A percentile compares a stretch with the other conserved stretches of the same genome.
Conservation (phyloP, 2,888 invertebrate genomes). For the Oasisia sp. region DNA sequence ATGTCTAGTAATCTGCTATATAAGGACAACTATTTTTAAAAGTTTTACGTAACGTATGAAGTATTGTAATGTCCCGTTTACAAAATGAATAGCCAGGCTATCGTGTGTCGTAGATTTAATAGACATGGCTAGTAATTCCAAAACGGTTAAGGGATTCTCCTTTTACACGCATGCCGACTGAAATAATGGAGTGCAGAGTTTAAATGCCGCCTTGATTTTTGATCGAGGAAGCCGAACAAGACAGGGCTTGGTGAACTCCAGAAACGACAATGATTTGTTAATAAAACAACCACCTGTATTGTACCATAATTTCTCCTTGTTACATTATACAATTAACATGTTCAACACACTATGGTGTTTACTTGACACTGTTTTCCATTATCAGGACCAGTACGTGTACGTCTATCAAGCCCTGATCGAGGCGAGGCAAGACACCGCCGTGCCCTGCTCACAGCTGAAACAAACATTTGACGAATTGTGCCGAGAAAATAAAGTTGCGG, state of each 20-base stretch:
- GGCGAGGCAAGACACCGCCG: background rate
- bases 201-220: background rate
- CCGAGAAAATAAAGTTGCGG: background rate
- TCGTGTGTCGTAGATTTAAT: too few relatives aligned
- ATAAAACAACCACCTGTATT: background rate
- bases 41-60: too few relatives aligned
- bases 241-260: background rate
- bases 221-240: background rate
- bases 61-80: too few relatives aligned
- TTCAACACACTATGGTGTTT: background rate
- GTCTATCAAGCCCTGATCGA: background rate
- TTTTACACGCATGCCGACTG: too few relatives aligned
- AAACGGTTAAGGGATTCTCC: too few relatives aligned
- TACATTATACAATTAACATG: background rate
- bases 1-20: too few relatives aligned
- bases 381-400: background rate
- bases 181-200: background rate
- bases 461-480: background rate
- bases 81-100: too few relatives aligned
- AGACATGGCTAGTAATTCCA: too few relatives aligned
- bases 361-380: background rate
- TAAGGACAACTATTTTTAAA: too few relatives aligned
- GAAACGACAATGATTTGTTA: background rate
- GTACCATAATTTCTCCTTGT: background rate
- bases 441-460: background rate